Base-by-base conservation (phyloP, 2,888 invertebrate genomes). In the Idaea aversata region DNA sequence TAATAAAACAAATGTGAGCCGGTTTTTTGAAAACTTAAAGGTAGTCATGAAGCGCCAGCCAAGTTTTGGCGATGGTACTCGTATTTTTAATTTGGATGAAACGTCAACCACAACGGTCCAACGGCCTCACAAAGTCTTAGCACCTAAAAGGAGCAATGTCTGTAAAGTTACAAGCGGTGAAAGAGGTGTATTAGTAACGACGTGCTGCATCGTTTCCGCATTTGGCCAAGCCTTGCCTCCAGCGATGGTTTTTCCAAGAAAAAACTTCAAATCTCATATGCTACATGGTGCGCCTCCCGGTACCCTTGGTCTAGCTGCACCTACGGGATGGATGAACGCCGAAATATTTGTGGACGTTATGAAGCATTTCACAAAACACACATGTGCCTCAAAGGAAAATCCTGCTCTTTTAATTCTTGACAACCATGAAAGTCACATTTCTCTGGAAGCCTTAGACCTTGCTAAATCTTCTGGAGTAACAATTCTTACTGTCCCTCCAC, bases 401-500 rank as follows among this genome's bases (percentile, higher is more conserved):
- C 72, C 71, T n/a, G 36, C 36, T 36, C 36, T 36, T 36, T 36
- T 36, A 36, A 36, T 36, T 36, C 10, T 36, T 36, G 84, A 87
- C 67, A 85, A 87, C 67, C 81, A 85, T 65, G 82, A 82, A 64
- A 79, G 79, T 36, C 82, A 84, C 69, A 63, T 79, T 35, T 68
- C 67, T 66, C 58, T 68, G 71, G 64, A 71, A 70, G 71, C 74
- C 67, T 59, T 70, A 71, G 68, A 79, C n/a, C 61, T 71, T 16
- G 81, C 76, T 70, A 82, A 82, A 73, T 77, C 78, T 57, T 75
- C 63, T 10, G 84, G 86, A 13, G 80, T 89, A 38, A 75, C 80
- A 61, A 68, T 87, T 62, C 72, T 88, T 57, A 83, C 85, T 5
- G 77, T 86, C 61, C 85, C 82, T 35, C 86, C 85, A n/a, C 86